These are phyloP conservation scores for Gracilinanus agilis DNA, from an alignment of 2,113 vertebrate genomes.

Conservation along the genomic window DNA sequence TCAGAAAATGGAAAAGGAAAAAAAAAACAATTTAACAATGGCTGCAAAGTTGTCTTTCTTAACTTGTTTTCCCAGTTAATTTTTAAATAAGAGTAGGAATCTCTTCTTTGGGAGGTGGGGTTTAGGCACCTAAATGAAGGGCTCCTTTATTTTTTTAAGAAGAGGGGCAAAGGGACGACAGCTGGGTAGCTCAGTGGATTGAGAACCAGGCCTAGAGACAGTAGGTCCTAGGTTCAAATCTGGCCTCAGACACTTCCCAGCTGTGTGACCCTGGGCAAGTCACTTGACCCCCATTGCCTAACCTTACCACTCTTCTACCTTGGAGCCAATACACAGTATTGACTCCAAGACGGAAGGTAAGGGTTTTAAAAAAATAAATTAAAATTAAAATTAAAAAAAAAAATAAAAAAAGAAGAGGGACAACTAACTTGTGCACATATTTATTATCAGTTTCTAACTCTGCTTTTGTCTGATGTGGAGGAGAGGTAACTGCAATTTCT, in stretches of 20 bases:
- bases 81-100: conserved; percentile 58
- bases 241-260: too few species aligned
- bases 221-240: too few species aligned
- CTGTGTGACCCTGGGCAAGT: too few species aligned
- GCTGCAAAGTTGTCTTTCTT: conserved; percentile 56
- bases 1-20: conserved; percentile 53
- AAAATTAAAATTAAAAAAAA: too few species aligned
- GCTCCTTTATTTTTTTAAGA: not conserved
- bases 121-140: not conserved
- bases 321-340: too few species aligned
- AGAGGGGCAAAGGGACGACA: not conserved
- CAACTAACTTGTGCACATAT: not conserved
- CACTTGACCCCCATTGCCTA: too few species aligned
- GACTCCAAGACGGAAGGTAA: too few species aligned
- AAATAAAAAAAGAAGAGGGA: not conserved
- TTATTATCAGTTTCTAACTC: conserved; percentile 23
- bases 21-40: conserved; percentile 69
- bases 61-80: conserved; percentile 53
- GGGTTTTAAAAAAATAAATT: too few species aligned
- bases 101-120: not conserved
- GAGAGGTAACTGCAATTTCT: not conserved
- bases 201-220: too few species aligned
- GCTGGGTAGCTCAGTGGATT: too few species aligned
- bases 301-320: too few species aligned
- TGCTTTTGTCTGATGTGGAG: not conserved